A percentile compares a stretch with the other conserved stretches of the same genome.
Evolutionary conservation across 2,797 vertebrate genomes (phyloP).

Genomic region (Enteromius argenteus): DNA sequence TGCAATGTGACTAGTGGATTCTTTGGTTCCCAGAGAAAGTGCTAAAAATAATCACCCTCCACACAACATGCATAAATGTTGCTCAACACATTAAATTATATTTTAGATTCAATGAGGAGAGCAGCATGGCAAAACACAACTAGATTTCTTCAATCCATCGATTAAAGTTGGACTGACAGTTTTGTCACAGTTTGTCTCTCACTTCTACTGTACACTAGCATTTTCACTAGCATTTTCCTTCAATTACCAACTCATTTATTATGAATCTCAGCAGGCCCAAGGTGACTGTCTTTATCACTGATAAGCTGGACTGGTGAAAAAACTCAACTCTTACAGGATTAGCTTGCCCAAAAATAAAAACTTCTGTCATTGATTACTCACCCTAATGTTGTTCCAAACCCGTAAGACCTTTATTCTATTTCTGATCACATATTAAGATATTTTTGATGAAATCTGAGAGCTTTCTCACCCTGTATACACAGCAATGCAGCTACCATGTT

Average conservation of each 20-base stretch:
- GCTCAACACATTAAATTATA: neutral
- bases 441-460: neutral
- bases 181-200: neutral
- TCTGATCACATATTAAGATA: neutral
- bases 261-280: neutral
- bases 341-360: neutral
- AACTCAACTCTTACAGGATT: neutral
- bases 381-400: neutral
- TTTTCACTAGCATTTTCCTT: constrained; percentile 18
- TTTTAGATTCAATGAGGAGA: neutral
- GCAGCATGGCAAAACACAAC: neutral
- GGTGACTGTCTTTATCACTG: neutral
- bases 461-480: neutral
- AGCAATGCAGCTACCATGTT: neutral
- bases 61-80: neutral
- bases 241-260: constrained; percentile 14
- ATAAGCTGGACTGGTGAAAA: neutral
- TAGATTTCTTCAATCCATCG: neutral
- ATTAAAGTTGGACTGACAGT: constrained; percentile 15
- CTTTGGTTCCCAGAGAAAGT: neutral
- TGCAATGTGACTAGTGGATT: neutral
- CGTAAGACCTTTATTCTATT: neutral
- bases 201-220: constrained; percentile 2
- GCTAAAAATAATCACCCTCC: neutral
- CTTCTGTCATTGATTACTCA: neutral